Evolutionary conservation across 2,113 vertebrate species (phyloP), one percentile per base, ranked within the genome.

Genomic region (Misgurnus anguillicaudatus): DNA sequence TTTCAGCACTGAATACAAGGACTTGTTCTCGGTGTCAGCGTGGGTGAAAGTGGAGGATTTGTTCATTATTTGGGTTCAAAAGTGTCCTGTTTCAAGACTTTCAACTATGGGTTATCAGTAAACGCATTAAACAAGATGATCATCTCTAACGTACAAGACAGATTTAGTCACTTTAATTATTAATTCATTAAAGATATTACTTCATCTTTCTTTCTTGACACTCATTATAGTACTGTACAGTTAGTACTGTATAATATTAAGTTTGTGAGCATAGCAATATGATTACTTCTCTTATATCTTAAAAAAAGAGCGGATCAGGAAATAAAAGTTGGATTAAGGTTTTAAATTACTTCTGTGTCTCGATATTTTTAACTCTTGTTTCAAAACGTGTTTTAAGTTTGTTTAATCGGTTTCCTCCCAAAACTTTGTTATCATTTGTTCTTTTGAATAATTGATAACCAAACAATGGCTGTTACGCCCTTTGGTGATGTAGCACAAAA

Each of bases 381-480:
- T 42, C 10, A 57, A 17, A 36, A 16, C 31, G 39, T 19, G n/a
- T 60, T 75, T 62, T 60, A 87, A 89, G 88, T 51, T 85, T 82
- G 86, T 81, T 61, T 68, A 42, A 70, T 86, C 76, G 77, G 86
- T 90, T 89, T 86, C 83, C 86, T 75, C 79, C 83, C 74, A 19
- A 79, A 17, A 83, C 53, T 79, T 90, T 89, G 85, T 89, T 85
- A 47, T 5, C 39, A 47, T 86, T 90, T 89, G 87, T 88, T 87
- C 67, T 51, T 53, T 78, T 83, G 58, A 86, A 86, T 87, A 82
- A 90, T 87, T 87, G 36, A 88, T 89, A 58, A 85, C 38, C 79
- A 60, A 64, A 61, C 76, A 76, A 83, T 74, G 55, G 4, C 51
- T 76, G 84, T 42, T 78, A 87, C 84, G 17, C 83, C 85, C 82